Base-by-base conservation (phyloP, 2,797 vertebrate species). In the Pseudopleuronectes americanus region DNA sequence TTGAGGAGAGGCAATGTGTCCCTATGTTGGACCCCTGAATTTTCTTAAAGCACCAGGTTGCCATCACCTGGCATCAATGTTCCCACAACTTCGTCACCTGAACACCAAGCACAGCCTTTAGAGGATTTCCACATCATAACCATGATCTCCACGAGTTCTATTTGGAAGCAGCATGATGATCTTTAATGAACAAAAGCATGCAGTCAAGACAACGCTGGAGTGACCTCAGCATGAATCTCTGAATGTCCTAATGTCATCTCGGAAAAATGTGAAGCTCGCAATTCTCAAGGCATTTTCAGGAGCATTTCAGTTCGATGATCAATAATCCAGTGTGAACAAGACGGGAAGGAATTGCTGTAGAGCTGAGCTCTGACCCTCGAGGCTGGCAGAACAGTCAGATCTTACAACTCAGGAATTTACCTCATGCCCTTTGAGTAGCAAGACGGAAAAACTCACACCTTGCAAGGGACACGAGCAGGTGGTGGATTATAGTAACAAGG, bases 241-340 rank as follows among this genome's bases (percentile, higher is more conserved):
- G 9, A 57, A 57, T 33, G n/a, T 57, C 31, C 55, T 2, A 31
- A n/a, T 8, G 33, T 56, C 54, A 33, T 6, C 54, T 33, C 24
- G 4, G 6, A 6, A 13, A 43, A 17, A 41, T 41, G 38, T 41
- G 38, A 41, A 41, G 38, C 10, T 41, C 3, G 3, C 38, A 57
- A 49, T 10, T 10, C 14, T 28, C 2, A 28, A 57, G 38, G 53
- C 21, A 10, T 68, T 64, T 77, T 41, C 16, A 57, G 33, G 31
- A 62, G 64, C 9, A 9, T 23, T 45, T 63, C 64, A 31, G 51
- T 51, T 43, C 10, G 0, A 36, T 51, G 22, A 69, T 67, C 65
- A 71, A 45, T 57, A 33, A 49, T 54, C 54, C 45, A 47, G 26
- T 33, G 54, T 73, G 59, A 81, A 58, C 28, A 14, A 45, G 51